Conservation (phyloP, 2,888 invertebrate genomes). For the Amphipyra tragopoginis region DNA sequence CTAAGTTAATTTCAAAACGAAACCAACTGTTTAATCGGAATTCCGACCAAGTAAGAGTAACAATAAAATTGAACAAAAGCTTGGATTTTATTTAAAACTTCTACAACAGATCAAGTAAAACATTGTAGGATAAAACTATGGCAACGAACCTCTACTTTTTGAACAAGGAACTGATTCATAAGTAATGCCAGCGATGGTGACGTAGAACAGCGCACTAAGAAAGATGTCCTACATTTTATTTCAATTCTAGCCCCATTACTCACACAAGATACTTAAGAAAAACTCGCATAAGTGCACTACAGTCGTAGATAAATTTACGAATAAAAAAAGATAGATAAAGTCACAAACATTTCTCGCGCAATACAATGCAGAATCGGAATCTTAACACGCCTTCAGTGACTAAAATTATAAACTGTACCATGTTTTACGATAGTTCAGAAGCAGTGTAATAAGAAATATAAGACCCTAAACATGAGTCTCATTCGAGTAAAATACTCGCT, state of each 20-base stretch:
- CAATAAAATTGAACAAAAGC: slow-evolving; percentile 50
- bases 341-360: slow-evolving; percentile 1
- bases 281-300: slow-evolving; percentile 11
- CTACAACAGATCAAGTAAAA: slow-evolving; percentile 24
- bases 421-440: neutral
- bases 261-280: slow-evolving; percentile 13
- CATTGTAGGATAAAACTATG: slow-evolving; percentile 12
- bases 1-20: slow-evolving; percentile 50
- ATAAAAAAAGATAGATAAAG: slow-evolving; percentile 18
- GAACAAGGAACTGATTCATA: slow-evolving; percentile 16
- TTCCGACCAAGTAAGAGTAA: slow-evolving; percentile 33
- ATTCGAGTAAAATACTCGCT: slow-evolving; percentile 26
- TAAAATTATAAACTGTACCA: neutral
- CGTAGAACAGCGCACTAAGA: slow-evolving; percentile 1
- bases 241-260: slow-evolving; percentile 8
- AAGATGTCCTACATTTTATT: slow-evolving; percentile 19
- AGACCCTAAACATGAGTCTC: slow-evolving; percentile 5
- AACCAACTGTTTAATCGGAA: slow-evolving; percentile 50
- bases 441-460: slow-evolving; percentile 8
- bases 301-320: slow-evolving; percentile 5
- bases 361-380: slow-evolving; percentile 11
- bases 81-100: slow-evolving; percentile 47
- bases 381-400: neutral
- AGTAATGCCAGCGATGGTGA: slow-evolving; percentile 11
- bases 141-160: slow-evolving; percentile 20